A percentile compares a stretch with the other conserved stretches of the same genome.
Conservation (phyloP, 2,113 vertebrate species). For the Conger conger region DNA sequence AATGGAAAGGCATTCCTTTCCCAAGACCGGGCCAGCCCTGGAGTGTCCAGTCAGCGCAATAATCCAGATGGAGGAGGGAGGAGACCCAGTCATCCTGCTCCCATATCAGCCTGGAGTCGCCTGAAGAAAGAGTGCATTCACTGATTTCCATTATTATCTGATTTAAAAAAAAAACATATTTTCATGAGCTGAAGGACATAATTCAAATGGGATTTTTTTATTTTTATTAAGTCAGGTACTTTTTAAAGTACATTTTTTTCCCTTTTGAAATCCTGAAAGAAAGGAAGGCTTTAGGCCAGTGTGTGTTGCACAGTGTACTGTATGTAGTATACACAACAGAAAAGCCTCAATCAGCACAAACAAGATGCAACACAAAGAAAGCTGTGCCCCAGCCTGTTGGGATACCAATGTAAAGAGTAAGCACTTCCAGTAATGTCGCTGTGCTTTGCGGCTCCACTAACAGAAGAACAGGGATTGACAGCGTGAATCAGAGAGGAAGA, state of each 20-base stretch:
- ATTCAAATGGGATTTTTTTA: not conserved
- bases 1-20: slow-evolving; percentile 15
- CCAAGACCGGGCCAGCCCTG: slow-evolving; percentile 30
- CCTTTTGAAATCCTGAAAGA: not conserved
- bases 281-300: not conserved
- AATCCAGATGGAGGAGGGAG: slow-evolving; percentile 7
- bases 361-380: slow-evolving; percentile 4
- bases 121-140: not conserved
- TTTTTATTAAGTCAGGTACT: not conserved
- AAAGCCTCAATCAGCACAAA: not conserved
- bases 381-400: slow-evolving; percentile 39
- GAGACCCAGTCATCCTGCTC: not conserved
- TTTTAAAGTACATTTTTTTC: not conserved
- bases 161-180: too few relatives aligned
- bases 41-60: not conserved
- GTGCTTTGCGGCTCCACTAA: slow-evolving; percentile 30
- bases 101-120: not conserved
- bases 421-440: not conserved
- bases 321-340: slow-evolving; percentile 34
- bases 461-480: slow-evolving; percentile 24
- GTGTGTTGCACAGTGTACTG: not conserved
- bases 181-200: not conserved
- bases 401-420: slow-evolving; percentile 17
- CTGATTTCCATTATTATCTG: not conserved
- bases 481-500: slow-evolving; percentile 28